Conservation (phyloP, 2,888 invertebrate species). For the Coenonympha glycerion region DNA sequence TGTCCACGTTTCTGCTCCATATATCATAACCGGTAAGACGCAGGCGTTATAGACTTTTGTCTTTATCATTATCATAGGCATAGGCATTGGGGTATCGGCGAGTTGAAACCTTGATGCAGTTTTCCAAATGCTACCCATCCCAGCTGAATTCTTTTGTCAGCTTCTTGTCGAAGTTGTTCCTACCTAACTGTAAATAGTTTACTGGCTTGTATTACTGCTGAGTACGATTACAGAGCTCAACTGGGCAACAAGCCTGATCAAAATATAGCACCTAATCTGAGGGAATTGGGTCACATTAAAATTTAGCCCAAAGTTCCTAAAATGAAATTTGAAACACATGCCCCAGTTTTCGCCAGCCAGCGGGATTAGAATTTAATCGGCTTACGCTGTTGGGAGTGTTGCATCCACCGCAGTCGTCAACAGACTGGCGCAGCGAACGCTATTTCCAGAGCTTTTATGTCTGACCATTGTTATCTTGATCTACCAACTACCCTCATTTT, state of each 20-base stretch:
- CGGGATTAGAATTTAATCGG: constrained; percentile 3
- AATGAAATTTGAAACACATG: constrained; percentile 1
- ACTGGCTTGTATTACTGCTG: no score
- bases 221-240: background rate
- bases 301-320: constrained; percentile 1
- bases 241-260: background rate
- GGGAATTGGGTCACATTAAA: background rate
- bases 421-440: background rate
- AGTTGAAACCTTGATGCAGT: no score
- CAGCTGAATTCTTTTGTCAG: no score
- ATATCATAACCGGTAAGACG: no score
- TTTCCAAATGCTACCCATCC: no score
- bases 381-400: constrained; percentile 1
- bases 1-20: no score
- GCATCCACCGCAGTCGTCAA: background rate
- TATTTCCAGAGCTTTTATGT: background rate
- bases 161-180: no score
- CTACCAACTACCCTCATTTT: background rate
- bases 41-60: no score
- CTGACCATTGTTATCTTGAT: background rate
- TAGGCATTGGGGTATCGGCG: no score
- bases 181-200: no score
- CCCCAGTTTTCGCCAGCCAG: constrained; percentile 1
- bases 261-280: background rate
- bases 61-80: no score